Evolutionary conservation across 2,888 invertebrate genomes (phyloP).

Genomic region (Trisateles emortualis): DNA sequence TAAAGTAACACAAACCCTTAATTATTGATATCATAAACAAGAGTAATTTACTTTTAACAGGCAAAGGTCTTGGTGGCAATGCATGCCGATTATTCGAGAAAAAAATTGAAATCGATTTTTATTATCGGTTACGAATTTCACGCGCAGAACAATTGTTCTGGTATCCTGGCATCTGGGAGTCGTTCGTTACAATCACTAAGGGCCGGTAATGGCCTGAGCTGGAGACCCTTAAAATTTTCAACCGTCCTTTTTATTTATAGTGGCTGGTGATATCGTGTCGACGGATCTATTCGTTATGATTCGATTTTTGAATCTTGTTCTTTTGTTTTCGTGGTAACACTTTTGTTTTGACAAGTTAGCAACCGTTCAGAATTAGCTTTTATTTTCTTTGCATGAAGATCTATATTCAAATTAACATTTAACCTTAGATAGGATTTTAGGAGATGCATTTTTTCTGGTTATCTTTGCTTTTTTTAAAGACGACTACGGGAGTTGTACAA

Average conservation of each 20-base stretch:
- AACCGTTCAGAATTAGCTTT: not conserved
- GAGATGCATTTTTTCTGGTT: no score
- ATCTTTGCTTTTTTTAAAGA: no score
- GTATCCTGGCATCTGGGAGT: slow-evolving; percentile 75
- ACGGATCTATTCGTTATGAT: slow-evolving; percentile 75
- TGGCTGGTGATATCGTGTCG: slow-evolving; percentile 71
- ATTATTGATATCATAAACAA: slow-evolving; percentile 26
- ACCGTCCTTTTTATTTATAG: slow-evolving; percentile 81
- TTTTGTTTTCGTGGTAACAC: not conserved
- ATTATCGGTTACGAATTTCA: slow-evolving; percentile 67
- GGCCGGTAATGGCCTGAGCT: slow-evolving; percentile 81
- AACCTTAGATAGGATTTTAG: not conserved
- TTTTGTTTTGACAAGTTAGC: slow-evolving; percentile 13
- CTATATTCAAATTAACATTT: not conserved
- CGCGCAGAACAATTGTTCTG: slow-evolving; percentile 75
- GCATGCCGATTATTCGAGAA: slow-evolving; percentile 25
- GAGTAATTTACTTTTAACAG: slow-evolving; percentile 35
- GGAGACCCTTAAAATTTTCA: slow-evolving; percentile 83
- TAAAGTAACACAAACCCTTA: slow-evolving; percentile 10
- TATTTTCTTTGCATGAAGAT: not conserved
- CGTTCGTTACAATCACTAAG: slow-evolving; percentile 77
- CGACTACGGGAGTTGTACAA: no score
- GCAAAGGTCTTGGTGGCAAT: slow-evolving; percentile 29
- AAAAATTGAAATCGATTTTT: slow-evolving; percentile 57
- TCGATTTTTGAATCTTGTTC: slow-evolving; percentile 52